These are phyloP conservation scores for Solenopsis fugax DNA, from an alignment of 1,140 invertebrate genomes.

Conservation along the genomic window DNA sequence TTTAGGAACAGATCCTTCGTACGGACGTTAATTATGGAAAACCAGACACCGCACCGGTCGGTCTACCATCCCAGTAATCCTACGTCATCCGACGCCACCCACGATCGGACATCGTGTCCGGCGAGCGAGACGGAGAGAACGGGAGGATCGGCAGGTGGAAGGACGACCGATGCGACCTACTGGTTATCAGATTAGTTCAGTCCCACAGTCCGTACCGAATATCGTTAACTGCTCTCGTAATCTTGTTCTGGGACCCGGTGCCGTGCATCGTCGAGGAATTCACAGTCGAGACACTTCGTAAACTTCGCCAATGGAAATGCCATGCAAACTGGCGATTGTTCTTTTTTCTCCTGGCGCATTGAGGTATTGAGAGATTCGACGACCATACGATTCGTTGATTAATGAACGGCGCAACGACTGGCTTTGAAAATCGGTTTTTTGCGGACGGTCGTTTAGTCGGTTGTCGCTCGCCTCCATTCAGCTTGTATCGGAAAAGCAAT, in stretches of 20 bases:
- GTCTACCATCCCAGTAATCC: slow-evolving; percentile 69
- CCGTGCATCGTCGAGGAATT: slow-evolving; percentile 70
- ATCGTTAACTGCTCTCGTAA: slow-evolving; percentile 77
- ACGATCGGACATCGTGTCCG: slow-evolving; percentile 53
- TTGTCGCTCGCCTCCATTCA: slow-evolving; percentile 19
- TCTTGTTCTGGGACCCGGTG: slow-evolving; percentile 67
- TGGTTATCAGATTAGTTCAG: slow-evolving; percentile 76
- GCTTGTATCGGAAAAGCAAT: slow-evolving; percentile 53
- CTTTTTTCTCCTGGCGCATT: slow-evolving; percentile 4
- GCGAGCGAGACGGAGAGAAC: slow-evolving; percentile 47
- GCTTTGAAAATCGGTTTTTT: slow-evolving; percentile 34
- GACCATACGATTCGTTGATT: slow-evolving; percentile 46
- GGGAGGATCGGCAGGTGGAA: slow-evolving; percentile 35
- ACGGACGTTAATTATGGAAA: slow-evolving; percentile 79
- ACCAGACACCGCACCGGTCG: slow-evolving; percentile 57
- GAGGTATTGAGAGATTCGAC: slow-evolving; percentile 54
- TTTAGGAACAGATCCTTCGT: slow-evolving; percentile 77
- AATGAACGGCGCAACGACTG: slow-evolving; percentile 54
- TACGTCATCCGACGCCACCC: slow-evolving; percentile 64
- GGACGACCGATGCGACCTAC: slow-evolving; percentile 65
- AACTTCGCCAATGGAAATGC: slow-evolving; percentile 64
- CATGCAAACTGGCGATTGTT: slow-evolving; percentile 46
- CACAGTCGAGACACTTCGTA: slow-evolving; percentile 67
- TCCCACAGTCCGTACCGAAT: slow-evolving; percentile 73
- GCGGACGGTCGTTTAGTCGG: slow-evolving; percentile 39